phyloP scores from a whole-genome alignment of 2,888 invertebrate species.

The Andrena chrysosceles region DNA sequence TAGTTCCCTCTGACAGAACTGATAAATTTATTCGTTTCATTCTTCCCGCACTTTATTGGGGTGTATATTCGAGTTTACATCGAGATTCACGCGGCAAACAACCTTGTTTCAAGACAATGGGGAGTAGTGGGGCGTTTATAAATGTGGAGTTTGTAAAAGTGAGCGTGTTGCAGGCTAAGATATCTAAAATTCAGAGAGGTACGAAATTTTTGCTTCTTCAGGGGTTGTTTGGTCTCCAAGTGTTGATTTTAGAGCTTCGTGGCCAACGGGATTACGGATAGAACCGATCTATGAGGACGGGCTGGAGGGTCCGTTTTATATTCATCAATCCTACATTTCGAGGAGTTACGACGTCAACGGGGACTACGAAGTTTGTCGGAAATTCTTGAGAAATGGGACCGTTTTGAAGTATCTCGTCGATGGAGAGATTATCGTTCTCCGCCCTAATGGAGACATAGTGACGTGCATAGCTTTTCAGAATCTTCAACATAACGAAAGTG shows the following conservation, averaged over 20 bases:
- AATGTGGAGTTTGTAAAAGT: too few relatives aligned
- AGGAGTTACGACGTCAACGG: conserved; percentile 61
- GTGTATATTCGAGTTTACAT: too few relatives aligned
- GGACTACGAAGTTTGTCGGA: conserved; percentile 68
- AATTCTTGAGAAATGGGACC: conserved; percentile 80
- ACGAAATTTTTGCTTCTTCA: neutral
- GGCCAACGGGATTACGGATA: conserved; percentile 77
- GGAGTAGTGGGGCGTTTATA: too few relatives aligned
- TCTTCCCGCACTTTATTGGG: too few relatives aligned
- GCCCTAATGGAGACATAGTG: conserved; percentile 78
- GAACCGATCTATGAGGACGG: conserved; percentile 69
- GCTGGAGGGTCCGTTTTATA: conserved; percentile 75
- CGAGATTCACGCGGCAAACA: too few relatives aligned
- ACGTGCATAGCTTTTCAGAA: conserved; percentile 69
- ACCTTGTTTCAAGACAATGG: too few relatives aligned
- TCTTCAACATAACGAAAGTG: neutral
- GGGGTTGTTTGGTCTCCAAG: conserved; percentile 27
- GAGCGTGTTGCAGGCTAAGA: too few relatives aligned
- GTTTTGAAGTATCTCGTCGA: conserved; percentile 78
- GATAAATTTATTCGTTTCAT: too few relatives aligned
- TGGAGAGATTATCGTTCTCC: conserved; percentile 75
- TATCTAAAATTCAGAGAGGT: neutral
- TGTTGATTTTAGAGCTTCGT: conserved; percentile 73
- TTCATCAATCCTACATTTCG: conserved; percentile 76
- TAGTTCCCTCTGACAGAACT: too few relatives aligned